phyloP scores from a whole-genome alignment of 2,797 vertebrate genomes.

The Enteromius fasciolatus region DNA sequence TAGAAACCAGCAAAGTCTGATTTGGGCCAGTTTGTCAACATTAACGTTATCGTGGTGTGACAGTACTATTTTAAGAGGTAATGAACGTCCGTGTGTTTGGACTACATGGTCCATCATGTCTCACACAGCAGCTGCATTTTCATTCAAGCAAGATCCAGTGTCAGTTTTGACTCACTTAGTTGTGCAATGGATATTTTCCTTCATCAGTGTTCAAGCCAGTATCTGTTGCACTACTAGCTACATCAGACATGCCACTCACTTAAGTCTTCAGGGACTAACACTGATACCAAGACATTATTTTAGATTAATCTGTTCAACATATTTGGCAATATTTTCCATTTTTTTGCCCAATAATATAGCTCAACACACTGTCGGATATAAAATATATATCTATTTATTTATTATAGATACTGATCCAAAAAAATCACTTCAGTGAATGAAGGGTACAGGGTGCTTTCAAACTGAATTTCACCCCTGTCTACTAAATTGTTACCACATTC shows the following conservation, averaged over 20 bases:
- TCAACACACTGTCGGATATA: neutral
- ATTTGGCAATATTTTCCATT: neutral
- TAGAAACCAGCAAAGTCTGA: neutral
- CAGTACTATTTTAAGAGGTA: neutral
- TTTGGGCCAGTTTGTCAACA: neutral
- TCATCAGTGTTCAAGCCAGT: neutral
- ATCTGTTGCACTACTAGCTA: neutral
- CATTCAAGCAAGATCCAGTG: conserved; percentile 14
- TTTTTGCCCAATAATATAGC: neutral
- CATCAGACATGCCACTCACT: neutral
- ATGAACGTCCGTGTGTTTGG: conserved; percentile 21
- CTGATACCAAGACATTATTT: neutral
- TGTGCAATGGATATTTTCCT: conserved; percentile 10
- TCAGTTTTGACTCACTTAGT: conserved; percentile 9
- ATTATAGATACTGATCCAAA: neutral
- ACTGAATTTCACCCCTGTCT: neutral
- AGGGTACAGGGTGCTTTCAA: neutral
- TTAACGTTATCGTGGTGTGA: neutral
- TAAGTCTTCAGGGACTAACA: neutral
- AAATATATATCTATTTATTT: neutral
- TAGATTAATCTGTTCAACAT: neutral
- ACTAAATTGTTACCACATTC: neutral
- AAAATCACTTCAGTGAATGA: neutral
- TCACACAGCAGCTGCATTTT: conserved; percentile 29
- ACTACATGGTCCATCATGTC: conserved; percentile 8